phyloP scores from a whole-genome alignment of 1,140 invertebrate species.

The Daktulosphaira vitifoliae region DNA sequence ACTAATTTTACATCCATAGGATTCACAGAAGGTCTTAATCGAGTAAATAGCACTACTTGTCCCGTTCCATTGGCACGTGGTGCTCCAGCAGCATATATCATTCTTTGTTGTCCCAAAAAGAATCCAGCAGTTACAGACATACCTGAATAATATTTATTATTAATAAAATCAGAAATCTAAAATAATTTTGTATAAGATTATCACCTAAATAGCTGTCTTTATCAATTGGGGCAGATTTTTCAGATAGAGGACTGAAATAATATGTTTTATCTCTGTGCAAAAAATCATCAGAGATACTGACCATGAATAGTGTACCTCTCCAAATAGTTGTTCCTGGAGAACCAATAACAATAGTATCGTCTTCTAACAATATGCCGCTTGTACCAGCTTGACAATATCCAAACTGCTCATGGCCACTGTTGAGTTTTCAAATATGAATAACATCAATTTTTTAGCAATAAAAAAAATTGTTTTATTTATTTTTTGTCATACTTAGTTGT shows the following conservation, averaged over 20 bases:
- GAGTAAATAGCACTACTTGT: slow-evolving; percentile 72
- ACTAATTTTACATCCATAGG: slow-evolving; percentile 54
- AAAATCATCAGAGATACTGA: slow-evolving; percentile 63
- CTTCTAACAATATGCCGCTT: slow-evolving; percentile 66
- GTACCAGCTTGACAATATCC: slow-evolving; percentile 90
- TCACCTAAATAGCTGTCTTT: slow-evolving; percentile 84
- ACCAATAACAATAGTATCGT: slow-evolving; percentile 72
- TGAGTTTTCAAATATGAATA: too few relatives aligned
- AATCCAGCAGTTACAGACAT: slow-evolving; percentile 78
- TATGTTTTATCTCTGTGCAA: slow-evolving; percentile 65
- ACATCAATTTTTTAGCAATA: too few relatives aligned
- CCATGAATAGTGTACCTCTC: slow-evolving; percentile 77
- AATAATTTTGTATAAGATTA: slow-evolving; percentile 31
- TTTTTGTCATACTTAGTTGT: slow-evolving; percentile 56
- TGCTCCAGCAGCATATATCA: slow-evolving; percentile 73
- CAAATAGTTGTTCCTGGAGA: slow-evolving; percentile 80
- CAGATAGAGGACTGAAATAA: slow-evolving; percentile 62
- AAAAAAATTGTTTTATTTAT: too few relatives aligned
- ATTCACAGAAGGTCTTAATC: slow-evolving; percentile 42
- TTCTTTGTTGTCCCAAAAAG: slow-evolving; percentile 55
- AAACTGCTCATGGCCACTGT: slow-evolving; percentile 49
- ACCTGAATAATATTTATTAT: slow-evolving; percentile 47
- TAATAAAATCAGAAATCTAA: neutral
- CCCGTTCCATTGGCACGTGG: slow-evolving; percentile 76
- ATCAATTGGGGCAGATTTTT: slow-evolving; percentile 61